Evolutionary conservation across 1,140 invertebrate genomes (phyloP).

Genomic region (Tribolium madens): DNA sequence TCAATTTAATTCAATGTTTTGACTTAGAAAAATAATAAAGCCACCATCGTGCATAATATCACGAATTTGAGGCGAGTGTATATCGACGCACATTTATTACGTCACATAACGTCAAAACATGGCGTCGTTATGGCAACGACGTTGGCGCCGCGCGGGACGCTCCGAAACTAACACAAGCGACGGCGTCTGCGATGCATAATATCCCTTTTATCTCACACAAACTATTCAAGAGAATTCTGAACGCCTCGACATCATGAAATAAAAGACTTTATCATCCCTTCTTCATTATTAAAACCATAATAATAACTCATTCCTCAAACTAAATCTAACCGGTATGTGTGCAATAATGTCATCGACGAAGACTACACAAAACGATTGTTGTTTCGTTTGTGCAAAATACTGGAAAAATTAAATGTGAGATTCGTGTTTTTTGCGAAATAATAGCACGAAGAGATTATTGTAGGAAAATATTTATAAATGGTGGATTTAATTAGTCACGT

Average conservation of each 20-base stretch:
- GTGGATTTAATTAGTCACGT: constrained; percentile 36
- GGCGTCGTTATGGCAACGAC: constrained; percentile 52
- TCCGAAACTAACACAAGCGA: constrained; percentile 43
- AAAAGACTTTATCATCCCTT: constrained; percentile 36
- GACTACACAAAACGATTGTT: background rate
- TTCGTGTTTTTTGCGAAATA: constrained; percentile 19
- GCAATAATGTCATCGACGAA: background rate
- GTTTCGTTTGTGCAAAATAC: background rate
- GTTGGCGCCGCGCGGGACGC: constrained; percentile 52
- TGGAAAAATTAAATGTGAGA: constrained; percentile 20
- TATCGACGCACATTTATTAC: constrained; percentile 45
- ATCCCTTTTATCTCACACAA: constrained; percentile 35
- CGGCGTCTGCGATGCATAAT: constrained; percentile 26
- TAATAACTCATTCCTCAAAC: constrained; percentile 22
- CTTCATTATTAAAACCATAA: constrained; percentile 28
- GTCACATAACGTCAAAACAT: constrained; percentile 56
- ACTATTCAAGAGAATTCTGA: constrained; percentile 35
- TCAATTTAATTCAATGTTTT: background rate
- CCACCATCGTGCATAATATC: background rate
- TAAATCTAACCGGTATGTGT: constrained; percentile 7
- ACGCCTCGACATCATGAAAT: constrained; percentile 24
- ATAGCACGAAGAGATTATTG: constrained; percentile 21
- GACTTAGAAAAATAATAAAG: constrained; percentile 1
- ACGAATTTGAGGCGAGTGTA: background rate
- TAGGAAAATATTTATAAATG: constrained; percentile 19